A percentile compares a stretch with the other conserved stretches of the same genome.
Evolutionary conservation across 2,888 invertebrate genomes (phyloP).

Genomic region (Priocnemis perturbator): DNA sequence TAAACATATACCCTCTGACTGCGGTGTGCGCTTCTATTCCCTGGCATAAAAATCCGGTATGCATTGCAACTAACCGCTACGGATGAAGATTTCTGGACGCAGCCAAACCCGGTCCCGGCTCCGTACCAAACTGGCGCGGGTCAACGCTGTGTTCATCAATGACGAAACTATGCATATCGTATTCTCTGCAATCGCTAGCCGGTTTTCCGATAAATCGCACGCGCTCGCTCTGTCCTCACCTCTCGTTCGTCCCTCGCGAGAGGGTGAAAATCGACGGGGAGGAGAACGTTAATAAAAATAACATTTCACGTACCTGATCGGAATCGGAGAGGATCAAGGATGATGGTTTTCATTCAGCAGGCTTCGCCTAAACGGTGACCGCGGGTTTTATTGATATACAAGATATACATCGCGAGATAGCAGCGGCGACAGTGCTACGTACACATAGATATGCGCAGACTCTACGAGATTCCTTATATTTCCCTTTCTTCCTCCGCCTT

Average conservation of each 20-base stretch:
- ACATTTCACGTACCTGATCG: neutral
- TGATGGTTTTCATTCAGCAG: slow-evolving; percentile 6
- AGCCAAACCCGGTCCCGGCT: too few relatives aligned
- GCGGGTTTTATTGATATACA: slow-evolving; percentile 70
- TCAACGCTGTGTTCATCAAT: too few relatives aligned
- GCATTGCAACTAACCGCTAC: slow-evolving; percentile 3
- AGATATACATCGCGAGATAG: slow-evolving; percentile 63
- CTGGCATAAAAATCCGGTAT: neutral
- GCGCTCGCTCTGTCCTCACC: neutral
- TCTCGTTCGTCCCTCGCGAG: too few relatives aligned
- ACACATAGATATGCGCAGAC: slow-evolving; percentile 39
- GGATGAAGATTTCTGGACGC: neutral
- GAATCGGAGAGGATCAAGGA: neutral
- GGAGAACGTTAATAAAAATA: slow-evolving; percentile 27
- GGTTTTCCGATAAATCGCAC: neutral
- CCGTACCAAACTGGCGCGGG: too few relatives aligned
- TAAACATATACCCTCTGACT: slow-evolving; percentile 43
- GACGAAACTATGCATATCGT: too few relatives aligned
- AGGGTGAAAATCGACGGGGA: slow-evolving; percentile 56
- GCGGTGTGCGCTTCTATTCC: slow-evolving; percentile 16
- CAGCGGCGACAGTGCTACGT: slow-evolving; percentile 61
- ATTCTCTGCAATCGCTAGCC: neutral
- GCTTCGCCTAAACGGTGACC: slow-evolving; percentile 60
- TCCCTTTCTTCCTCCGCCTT: neutral
- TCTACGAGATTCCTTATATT: slow-evolving; percentile 13